These are phyloP conservation scores for Tetranychus urticae DNA, from an alignment of 1,140 invertebrate species.

Conservation along the genomic window DNA sequence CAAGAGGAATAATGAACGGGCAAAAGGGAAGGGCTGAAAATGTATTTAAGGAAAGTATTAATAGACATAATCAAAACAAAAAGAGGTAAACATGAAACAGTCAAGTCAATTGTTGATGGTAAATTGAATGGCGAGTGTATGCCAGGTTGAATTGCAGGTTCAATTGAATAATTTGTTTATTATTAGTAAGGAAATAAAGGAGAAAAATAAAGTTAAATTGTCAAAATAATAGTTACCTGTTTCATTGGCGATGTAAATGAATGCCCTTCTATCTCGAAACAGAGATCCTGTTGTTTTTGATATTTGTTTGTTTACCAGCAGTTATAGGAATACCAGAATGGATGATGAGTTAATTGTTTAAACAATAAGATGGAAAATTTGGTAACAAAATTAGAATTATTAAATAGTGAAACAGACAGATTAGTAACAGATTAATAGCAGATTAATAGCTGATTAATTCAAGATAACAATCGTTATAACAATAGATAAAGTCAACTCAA, in stretches of 20 bases:
- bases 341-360: neutral
- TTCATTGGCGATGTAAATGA: constrained; percentile 16
- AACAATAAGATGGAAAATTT: neutral
- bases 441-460: neutral
- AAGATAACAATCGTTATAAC: neutral
- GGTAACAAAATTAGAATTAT: neutral
- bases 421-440: neutral
- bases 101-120: too few relatives aligned
- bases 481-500: too few relatives aligned
- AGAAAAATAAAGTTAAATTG: neutral
- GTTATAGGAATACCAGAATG: neutral
- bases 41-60: too few relatives aligned
- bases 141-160: neutral
- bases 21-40: too few relatives aligned
- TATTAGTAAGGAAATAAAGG: neutral
- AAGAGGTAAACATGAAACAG: too few relatives aligned
- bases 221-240: constrained; percentile 11
- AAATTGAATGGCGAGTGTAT: neutral
- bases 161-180: neutral
- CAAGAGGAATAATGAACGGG: too few relatives aligned
- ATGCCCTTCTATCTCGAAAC: constrained; percentile 9
- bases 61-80: too few relatives aligned
- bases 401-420: neutral
- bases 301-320: too few relatives aligned
- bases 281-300: neutral